A percentile compares a stretch with the other conserved stretches of the same genome.
phyloP scores from a whole-genome alignment of 2,797 vertebrate genomes.

The Miichthys miiuy region DNA sequence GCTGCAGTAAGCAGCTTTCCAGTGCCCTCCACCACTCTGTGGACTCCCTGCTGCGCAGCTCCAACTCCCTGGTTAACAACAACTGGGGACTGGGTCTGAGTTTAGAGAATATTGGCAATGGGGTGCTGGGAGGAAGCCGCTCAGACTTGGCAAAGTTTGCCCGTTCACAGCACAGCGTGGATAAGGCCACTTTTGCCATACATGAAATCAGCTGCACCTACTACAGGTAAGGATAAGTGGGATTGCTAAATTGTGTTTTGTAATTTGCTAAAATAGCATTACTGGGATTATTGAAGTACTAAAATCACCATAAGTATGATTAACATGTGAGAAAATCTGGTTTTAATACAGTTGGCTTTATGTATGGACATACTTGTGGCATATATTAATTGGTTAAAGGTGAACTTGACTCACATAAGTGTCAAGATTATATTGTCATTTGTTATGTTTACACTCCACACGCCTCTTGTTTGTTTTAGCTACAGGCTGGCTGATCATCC shows the following conservation, averaged over 20 bases:
- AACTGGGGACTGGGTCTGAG: constrained; percentile 84
- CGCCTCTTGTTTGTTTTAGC: constrained; percentile 78
- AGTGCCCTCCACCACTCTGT: constrained; percentile 86
- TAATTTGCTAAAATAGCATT: not conserved
- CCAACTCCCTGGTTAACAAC: constrained; percentile 83
- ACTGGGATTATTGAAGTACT: not conserved
- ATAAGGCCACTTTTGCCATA: constrained; percentile 86
- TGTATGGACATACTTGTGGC: no score
- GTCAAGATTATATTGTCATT: not conserved
- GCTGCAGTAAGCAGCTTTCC: constrained; percentile 85
- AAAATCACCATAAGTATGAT: not conserved
- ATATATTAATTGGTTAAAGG: no score
- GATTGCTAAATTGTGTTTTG: not conserved
- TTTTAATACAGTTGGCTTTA: not conserved
- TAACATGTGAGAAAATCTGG: not conserved
- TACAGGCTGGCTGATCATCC: constrained; percentile 85
- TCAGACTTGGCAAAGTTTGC: constrained; percentile 86
- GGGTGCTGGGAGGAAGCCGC: constrained; percentile 81
- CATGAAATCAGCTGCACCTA: constrained; percentile 86
- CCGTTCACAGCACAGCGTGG: constrained; percentile 82
- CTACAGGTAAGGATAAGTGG: constrained; percentile 79
- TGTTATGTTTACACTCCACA: constrained; percentile 19
- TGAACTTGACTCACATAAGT: not conserved
- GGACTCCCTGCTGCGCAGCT: constrained; percentile 84
- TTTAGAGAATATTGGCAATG: constrained; percentile 77